Conservation (phyloP, 2,888 invertebrate species). For the Uropetala carovei region DNA sequence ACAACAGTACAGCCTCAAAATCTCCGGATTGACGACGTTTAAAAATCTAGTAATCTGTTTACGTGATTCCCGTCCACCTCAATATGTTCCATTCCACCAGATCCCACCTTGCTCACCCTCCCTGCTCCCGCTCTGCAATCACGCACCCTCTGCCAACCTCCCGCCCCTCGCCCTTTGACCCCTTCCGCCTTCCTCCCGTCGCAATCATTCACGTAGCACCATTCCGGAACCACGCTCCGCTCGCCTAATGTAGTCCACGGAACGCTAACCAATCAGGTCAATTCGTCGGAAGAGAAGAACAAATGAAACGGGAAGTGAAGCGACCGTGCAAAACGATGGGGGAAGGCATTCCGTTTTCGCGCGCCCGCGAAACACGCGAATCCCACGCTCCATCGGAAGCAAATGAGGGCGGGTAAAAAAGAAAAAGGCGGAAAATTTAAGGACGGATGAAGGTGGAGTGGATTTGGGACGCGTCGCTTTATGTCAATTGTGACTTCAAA, state of each 20-base stretch:
- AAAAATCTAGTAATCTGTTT: not conserved
- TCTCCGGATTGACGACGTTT: no score
- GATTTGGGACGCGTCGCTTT: no score
- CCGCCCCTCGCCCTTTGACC: not conserved
- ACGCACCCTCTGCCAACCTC: no score
- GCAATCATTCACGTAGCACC: not conserved
- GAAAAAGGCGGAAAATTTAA: not conserved
- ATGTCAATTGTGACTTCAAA: no score
- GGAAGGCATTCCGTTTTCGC: not conserved
- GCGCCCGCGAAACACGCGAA: no score
- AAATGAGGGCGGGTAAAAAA: not conserved
- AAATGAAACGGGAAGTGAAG: not conserved
- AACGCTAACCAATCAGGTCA: slow-evolving; percentile 4
- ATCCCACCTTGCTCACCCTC: not conserved
- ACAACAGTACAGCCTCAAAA: no score
- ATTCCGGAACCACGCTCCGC: not conserved
- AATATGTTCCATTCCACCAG: not conserved
- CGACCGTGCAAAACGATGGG: not conserved
- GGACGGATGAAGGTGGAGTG: no score
- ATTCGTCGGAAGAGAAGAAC: not conserved
- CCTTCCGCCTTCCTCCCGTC: not conserved
- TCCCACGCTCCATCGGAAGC: not conserved
- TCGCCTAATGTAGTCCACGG: not conserved
- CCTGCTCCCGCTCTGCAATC: not conserved
- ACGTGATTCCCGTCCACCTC: not conserved